These are phyloP conservation scores for Drosophila nr. perissopoda DNA, from an alignment of 2,888 invertebrate species.

Conservation along the genomic window DNA sequence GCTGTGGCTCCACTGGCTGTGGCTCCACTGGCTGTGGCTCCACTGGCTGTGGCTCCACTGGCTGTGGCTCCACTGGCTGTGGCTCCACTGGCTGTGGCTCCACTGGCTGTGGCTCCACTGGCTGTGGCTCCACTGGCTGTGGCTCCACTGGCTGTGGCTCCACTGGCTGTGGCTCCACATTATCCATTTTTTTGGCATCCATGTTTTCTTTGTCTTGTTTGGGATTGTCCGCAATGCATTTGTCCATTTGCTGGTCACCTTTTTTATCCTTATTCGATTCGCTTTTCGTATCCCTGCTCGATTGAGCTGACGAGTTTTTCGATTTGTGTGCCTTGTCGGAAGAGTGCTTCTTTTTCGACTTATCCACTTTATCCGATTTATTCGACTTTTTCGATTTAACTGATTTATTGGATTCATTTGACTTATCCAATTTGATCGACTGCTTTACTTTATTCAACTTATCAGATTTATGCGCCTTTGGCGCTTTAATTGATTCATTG, in stretches of 20 bases:
- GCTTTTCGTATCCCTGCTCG: slow-evolving; percentile 4
- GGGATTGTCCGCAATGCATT: not conserved
- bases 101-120: not conserved
- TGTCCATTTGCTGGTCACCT: slow-evolving; percentile 3
- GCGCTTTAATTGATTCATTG: not conserved
- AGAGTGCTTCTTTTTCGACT: not conserved
- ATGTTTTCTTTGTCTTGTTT: not conserved
- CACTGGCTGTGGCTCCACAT: slow-evolving; percentile 25
- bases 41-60: not conserved
- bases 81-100: not conserved
- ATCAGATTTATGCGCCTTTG: slow-evolving; percentile 1
- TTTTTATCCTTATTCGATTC: slow-evolving; percentile 12
- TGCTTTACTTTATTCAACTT: slow-evolving; percentile 3
- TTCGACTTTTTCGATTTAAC: not conserved
- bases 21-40: not conserved
- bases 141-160: not conserved
- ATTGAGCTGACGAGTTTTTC: not conserved
- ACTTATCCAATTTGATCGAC: slow-evolving; percentile 4
- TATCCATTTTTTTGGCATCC: slow-evolving; percentile 4
- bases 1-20: not conserved
- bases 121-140: not conserved
- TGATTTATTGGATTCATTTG: not conserved
- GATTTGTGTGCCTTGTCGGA: not conserved
- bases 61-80: not conserved
- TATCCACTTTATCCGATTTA: not conserved